Conservation (phyloP, 2,888 invertebrate genomes). For the Athalia rosae region DNA sequence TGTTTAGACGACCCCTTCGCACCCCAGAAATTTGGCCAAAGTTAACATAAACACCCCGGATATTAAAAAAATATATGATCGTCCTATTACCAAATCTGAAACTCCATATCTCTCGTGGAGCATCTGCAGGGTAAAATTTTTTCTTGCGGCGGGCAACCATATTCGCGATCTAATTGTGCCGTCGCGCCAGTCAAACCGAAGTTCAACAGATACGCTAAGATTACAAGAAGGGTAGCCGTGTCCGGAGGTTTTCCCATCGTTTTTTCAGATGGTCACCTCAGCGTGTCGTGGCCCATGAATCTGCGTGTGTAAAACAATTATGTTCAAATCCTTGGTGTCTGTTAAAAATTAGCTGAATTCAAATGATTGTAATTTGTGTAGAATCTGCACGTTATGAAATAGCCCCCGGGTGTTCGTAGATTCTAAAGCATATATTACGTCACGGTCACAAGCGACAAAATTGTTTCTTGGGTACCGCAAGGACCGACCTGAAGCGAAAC, state of each 20-base stretch:
- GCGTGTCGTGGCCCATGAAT: constrained; percentile 44
- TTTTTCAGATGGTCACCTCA: constrained; percentile 65
- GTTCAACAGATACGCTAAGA: constrained; percentile 57
- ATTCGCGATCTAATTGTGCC: constrained; percentile 64
- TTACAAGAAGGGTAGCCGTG: constrained; percentile 61
- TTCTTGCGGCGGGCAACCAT: constrained; percentile 84
- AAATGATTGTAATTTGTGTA: neutral
- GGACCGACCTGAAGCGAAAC: constrained; percentile 49
- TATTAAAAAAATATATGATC: neutral
- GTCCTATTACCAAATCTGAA: constrained; percentile 86
- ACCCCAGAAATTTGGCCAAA: too few relatives aligned
- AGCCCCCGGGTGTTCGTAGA: constrained; percentile 30
- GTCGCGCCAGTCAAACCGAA: constrained; percentile 49
- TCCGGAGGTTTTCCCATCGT: constrained; percentile 69
- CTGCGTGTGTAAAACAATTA: neutral
- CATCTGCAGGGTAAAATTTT: constrained; percentile 89
- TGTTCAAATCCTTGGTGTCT: neutral
- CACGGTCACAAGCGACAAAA: constrained; percentile 70
- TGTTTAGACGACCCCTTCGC: too few relatives aligned
- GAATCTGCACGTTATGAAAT: neutral
- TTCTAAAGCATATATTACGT: constrained; percentile 54
- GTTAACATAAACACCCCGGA: too few relatives aligned
- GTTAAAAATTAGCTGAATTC: neutral
- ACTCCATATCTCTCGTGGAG: constrained; percentile 84
- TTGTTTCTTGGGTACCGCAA: constrained; percentile 69